These are phyloP conservation scores for Cataglyphis albicans DNA, from an alignment of 2,888 invertebrate species.

Conservation along the genomic window DNA sequence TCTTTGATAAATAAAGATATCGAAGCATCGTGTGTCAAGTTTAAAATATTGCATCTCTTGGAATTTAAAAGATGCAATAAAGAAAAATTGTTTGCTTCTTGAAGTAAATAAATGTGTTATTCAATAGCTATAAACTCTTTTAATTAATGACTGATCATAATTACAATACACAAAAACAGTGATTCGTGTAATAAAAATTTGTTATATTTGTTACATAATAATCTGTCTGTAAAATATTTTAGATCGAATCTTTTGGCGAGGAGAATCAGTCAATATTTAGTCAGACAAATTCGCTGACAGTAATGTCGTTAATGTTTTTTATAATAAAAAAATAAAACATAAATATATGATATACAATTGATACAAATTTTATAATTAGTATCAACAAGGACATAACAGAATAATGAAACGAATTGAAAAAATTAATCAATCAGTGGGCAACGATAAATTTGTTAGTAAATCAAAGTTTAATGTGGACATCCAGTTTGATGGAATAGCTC, in stretches of 20 bases:
- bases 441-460: slow-evolving; percentile 44
- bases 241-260: neutral
- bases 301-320: slow-evolving; percentile 7
- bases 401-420: slow-evolving; percentile 22
- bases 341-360: neutral
- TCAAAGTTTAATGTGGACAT: slow-evolving; percentile 54
- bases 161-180: neutral
- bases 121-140: neutral
- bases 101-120: neutral
- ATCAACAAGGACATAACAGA: neutral
- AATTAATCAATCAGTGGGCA: slow-evolving; percentile 39
- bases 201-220: neutral
- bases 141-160: neutral
- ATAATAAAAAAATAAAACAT: neutral
- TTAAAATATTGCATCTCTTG: neutral
- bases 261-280: neutral
- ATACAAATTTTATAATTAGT: slow-evolving; percentile 17
- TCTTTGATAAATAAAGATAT: neutral
- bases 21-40: neutral
- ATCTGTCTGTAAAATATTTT: neutral
- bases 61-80: neutral
- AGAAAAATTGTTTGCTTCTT: neutral
- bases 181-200: neutral
- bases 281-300: neutral
- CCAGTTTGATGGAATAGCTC: slow-evolving; percentile 42